phyloP scores from a whole-genome alignment of 2,113 vertebrate species.

The Arvicanthis niloticus region DNA sequence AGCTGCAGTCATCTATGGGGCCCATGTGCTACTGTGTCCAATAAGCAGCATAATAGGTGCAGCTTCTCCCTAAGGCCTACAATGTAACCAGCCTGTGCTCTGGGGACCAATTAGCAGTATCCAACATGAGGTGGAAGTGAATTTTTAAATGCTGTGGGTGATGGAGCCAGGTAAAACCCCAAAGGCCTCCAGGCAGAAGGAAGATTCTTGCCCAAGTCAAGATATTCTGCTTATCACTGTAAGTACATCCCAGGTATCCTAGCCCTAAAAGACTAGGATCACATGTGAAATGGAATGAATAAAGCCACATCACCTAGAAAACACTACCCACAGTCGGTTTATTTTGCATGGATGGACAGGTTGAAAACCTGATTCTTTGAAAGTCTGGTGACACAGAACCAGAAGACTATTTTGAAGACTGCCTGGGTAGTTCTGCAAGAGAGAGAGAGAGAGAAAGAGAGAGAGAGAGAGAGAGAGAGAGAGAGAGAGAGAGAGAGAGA shows the following conservation, averaged over 20 bases:
- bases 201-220: neutral
- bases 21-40: neutral
- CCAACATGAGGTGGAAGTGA: neutral
- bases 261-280: neutral
- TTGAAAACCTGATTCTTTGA: neutral
- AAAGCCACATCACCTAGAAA: neutral
- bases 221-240: neutral
- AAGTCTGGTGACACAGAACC: neutral
- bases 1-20: neutral
- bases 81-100: neutral
- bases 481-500: too few relatives aligned
- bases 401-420: neutral
- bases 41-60: too few relatives aligned
- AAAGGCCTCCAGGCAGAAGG: too few relatives aligned
- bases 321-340: rapidly evolving
- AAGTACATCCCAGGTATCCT: rapidly evolving
- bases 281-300: neutral
- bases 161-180: neutral
- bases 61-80: neutral
- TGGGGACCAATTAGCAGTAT: neutral
- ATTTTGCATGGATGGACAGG: too few relatives aligned
- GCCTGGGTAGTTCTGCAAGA: neutral
- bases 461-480: too few relatives aligned
- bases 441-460: neutral
- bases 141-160: rapidly evolving